Base-by-base conservation (phyloP, 2,797 vertebrate species). In the Miichthys miiuy region DNA sequence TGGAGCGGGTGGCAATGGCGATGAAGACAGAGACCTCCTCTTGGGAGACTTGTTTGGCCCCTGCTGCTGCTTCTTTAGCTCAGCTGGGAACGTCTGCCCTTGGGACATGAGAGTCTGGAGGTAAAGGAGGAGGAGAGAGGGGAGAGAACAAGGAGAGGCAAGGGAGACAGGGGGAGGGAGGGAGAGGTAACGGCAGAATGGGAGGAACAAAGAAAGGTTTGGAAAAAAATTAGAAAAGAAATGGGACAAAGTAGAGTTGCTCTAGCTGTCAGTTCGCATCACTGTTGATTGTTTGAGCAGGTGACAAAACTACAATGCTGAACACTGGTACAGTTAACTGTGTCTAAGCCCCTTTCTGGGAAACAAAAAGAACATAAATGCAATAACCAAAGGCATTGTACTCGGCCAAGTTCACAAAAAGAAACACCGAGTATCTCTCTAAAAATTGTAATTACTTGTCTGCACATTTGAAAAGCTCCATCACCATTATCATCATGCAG, bases 71-170 rank as follows among this genome's bases (percentile, higher is more conserved):
- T 96, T 98, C 90, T 97, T 95, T 86, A 95, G 96, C 89, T 94
- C 90, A 80, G 95, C 92, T 93, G 97, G 96, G 94, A 97, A 98
- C 87, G 96, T 92, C 94, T 96, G 97, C 90, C 98, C 97, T 94
- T 98, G 94, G 88, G 94, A 93, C 94, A 96, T 96, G 64, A 96
- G 90, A 90, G 92, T 93, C 94, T 96, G 87, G 78, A 86, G 88
- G 89, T 52, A 67, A 75, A 87, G 73, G 61, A 88, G 83, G 80
- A 87, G 74, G 57, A 81, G 41, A 82, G 74, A 79, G 69, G 67
- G 34, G 75, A 87, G 84, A 85, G 85, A 83, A 85, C 65, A 80
- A 88, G 84, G 80, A 82, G 69, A 82, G 61, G 80, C 67, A 84
- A 44, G 42, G 71, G 79, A 84, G 77, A 69, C 56, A 63, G 60